Evolutionary conservation across 2,113 vertebrate species (phyloP).

Genomic region (Gallinago undulata): DNA sequence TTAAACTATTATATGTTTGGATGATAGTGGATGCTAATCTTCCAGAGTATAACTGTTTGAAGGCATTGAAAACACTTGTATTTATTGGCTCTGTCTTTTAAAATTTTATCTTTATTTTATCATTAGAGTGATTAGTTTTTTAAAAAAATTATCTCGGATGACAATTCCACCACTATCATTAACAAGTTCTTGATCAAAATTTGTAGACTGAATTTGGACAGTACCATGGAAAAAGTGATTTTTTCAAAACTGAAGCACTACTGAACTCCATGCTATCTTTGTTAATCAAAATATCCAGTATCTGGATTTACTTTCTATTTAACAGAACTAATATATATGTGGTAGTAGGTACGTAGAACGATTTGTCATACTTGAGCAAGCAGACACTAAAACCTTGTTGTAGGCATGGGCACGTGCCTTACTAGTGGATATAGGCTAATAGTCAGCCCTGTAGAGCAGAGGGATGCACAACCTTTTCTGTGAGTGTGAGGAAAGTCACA

Average conservation of each 20-base stretch:
- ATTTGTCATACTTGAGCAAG: not conserved
- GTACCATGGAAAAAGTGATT: not conserved
- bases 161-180: not conserved
- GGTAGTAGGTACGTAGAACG: not conserved
- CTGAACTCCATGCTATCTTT: not conserved
- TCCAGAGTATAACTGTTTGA: not conserved
- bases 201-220: not conserved
- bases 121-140: not conserved
- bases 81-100: not conserved
- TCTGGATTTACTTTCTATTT: not conserved
- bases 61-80: not conserved
- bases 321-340: not conserved
- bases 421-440: not conserved
- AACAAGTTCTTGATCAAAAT: not conserved
- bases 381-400: not conserved
- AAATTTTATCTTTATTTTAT: not conserved
- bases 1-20: not conserved
- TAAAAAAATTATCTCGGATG: not conserved
- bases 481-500: not conserved
- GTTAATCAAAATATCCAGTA: not conserved
- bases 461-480: not conserved
- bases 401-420: not conserved
- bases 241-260: not conserved
- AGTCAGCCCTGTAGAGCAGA: not conserved
- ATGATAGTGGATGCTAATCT: not conserved